Percentiles rank a stretch among this genome's conserved stretches.
These are phyloP conservation scores for Drosophila algonquin DNA, from an alignment of 2,888 invertebrate species.

Conservation along the genomic window DNA sequence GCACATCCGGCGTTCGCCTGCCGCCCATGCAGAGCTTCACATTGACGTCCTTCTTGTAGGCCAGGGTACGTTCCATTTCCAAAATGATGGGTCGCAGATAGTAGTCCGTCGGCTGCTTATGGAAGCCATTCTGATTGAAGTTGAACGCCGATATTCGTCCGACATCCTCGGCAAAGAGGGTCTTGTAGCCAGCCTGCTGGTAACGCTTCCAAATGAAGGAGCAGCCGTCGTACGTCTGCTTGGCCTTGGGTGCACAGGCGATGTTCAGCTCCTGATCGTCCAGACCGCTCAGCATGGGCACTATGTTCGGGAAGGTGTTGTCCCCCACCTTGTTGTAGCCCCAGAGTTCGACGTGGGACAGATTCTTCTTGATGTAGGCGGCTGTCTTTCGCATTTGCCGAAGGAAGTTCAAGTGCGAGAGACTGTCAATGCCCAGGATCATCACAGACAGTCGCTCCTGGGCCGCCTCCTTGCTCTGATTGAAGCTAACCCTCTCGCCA, in stretches of 20 bases:
- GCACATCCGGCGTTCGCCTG: constrained; percentile 87
- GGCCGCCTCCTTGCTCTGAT: constrained; percentile 12
- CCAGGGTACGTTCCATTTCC: constrained; percentile 88
- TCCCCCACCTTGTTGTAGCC: constrained; percentile 98
- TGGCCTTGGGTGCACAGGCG: constrained; percentile 86
- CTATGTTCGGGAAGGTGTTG: constrained; percentile 96
- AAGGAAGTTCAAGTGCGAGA: constrained; percentile 93
- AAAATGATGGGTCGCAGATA: constrained; percentile 91
- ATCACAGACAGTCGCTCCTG: constrained; percentile 87
- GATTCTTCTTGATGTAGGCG: constrained; percentile 85
- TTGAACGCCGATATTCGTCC: constrained; percentile 92
- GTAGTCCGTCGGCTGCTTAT: constrained; percentile 92
- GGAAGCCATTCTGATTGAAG: constrained; percentile 91
- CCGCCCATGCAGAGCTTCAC: constrained; percentile 80
- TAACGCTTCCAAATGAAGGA: constrained; percentile 93
- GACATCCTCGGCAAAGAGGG: constrained; percentile 93
- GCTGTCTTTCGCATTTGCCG: constrained; percentile 92
- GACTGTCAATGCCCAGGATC: constrained; percentile 92
- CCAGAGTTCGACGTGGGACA: constrained; percentile 88
- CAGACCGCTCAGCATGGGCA: constrained; percentile 91
- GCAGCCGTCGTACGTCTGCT: constrained; percentile 89
- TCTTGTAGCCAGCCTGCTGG: constrained; percentile 89
- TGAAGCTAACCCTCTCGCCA: constrained; percentile 22
- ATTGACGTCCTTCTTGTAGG: constrained; percentile 85
- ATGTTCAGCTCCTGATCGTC: constrained; percentile 87